Conservation (phyloP, 2,797 vertebrate species). For the Pseudocheirus occidentalis region DNA sequence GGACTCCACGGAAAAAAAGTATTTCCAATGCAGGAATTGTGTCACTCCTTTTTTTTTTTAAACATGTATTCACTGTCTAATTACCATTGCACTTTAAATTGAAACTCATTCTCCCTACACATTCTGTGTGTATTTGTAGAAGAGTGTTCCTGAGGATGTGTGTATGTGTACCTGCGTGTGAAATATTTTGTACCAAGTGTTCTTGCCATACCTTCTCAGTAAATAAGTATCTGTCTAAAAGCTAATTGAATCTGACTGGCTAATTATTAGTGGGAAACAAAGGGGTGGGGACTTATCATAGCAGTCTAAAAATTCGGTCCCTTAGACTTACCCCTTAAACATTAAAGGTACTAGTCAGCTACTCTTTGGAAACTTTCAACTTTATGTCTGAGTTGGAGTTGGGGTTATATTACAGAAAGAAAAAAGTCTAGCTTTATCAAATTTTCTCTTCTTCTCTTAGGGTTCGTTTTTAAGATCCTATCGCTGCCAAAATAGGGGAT, state of each 20-base stretch:
- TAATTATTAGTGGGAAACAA: neutral
- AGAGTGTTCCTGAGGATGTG: neutral
- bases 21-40: neutral
- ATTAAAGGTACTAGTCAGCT: neutral
- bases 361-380: neutral
- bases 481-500: neutral
- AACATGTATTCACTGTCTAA: neutral
- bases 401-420: neutral
- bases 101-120: neutral
- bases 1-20: neutral
- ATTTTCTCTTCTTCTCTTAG: neutral
- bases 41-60: neutral
- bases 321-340: neutral
- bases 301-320: neutral
- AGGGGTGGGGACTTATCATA: neutral
- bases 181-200: neutral
- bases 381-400: neutral
- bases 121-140: neutral
- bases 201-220: neutral
- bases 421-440: neutral
- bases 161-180: fast-evolving
- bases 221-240: neutral
- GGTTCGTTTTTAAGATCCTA: neutral
- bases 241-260: neutral
- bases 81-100: neutral